Conservation (phyloP, 2,888 invertebrate genomes). For the Clistopyga incitator region DNA sequence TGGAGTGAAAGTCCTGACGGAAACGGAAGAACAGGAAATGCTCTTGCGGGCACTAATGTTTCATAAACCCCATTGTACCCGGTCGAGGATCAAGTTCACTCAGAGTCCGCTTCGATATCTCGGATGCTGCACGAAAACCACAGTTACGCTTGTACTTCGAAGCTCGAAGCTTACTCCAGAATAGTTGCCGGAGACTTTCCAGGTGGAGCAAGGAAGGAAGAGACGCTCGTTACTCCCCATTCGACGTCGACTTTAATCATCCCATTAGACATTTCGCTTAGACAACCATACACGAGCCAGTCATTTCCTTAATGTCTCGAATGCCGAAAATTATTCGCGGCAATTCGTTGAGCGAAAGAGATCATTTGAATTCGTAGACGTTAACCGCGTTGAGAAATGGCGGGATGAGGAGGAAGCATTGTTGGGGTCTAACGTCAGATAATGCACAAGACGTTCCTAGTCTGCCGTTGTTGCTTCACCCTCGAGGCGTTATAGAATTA, state of each 20-base stretch:
- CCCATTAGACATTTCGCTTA: too few relatives aligned
- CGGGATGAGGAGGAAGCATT: conserved; percentile 19
- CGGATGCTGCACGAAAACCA: not conserved
- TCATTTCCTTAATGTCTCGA: not conserved
- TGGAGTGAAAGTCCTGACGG: not conserved
- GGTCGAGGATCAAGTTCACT: not conserved
- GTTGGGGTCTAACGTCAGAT: not conserved
- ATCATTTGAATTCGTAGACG: not conserved
- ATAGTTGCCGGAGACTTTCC: too few relatives aligned
- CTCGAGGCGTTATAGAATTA: conserved; percentile 20
- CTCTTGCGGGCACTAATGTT: not conserved
- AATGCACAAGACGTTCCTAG: conserved; percentile 1
- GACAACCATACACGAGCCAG: not conserved
- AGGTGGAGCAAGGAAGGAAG: too few relatives aligned
- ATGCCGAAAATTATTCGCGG: too few relatives aligned
- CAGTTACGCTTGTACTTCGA: not conserved
- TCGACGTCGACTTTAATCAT: too few relatives aligned
- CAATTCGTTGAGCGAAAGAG: not conserved
- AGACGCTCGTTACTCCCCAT: too few relatives aligned
- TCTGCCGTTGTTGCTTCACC: not conserved
- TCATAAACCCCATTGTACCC: not conserved
- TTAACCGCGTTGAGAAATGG: not conserved
- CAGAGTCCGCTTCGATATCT: not conserved
- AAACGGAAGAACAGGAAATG: not conserved
- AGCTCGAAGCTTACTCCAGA: too few relatives aligned